Percentiles rank a stretch among this genome's conserved stretches.
Evolutionary conservation across 2,113 vertebrate species (phyloP).

Genomic region (Galeopterus variegatus): DNA sequence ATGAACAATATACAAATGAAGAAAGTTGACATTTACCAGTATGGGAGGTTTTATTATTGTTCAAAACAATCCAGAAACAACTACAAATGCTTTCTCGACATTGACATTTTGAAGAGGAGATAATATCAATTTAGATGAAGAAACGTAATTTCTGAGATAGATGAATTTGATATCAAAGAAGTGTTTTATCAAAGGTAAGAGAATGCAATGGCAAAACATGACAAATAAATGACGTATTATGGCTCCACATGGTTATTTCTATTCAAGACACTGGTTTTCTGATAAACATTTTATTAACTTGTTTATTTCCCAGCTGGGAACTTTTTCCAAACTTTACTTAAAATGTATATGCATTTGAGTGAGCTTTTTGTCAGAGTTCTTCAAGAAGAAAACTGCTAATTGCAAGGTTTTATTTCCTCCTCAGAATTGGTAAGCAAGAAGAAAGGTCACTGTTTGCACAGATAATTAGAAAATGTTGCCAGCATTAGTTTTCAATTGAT

Average conservation of each 20-base stretch:
- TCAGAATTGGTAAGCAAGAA: slow-evolving; percentile 52
- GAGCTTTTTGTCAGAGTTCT: neutral
- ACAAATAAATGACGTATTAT: neutral
- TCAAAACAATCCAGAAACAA: neutral
- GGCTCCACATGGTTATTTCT: neutral
- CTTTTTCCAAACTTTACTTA: neutral
- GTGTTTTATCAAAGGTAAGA: neutral
- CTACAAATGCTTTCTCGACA: neutral
- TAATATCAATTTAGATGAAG: slow-evolving; percentile 32
- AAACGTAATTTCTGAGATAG: slow-evolving; percentile 41
- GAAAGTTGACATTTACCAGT: neutral
- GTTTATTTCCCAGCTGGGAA: neutral
- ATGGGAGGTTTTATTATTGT: slow-evolving; percentile 26
- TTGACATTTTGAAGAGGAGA: slow-evolving; percentile 35
- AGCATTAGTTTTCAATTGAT: neutral
- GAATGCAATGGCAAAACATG: neutral
- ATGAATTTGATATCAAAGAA: neutral
- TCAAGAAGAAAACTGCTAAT: slow-evolving; percentile 31
- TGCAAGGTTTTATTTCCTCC: neutral
- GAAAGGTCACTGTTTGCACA: neutral
- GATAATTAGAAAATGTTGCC: slow-evolving; percentile 32
- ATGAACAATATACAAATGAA: slow-evolving; percentile 11
- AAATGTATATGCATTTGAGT: slow-evolving; percentile 54
- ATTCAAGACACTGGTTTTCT: neutral
- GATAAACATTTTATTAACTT: neutral